Conservation (phyloP, 2,113 vertebrate species). For the Archilochus colubris region DNA sequence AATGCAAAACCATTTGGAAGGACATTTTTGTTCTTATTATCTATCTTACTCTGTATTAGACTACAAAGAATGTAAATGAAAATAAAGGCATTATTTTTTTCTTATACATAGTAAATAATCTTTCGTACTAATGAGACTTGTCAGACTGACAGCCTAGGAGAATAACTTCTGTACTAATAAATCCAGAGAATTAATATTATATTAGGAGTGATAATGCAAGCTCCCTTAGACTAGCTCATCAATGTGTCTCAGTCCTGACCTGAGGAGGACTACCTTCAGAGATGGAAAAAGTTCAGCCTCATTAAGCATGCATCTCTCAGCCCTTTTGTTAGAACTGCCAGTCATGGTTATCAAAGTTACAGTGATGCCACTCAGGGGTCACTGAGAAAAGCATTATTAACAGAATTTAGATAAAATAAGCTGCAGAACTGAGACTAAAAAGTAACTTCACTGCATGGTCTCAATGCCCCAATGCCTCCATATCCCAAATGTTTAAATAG, state of each 20-base stretch:
- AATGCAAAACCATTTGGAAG: not conserved
- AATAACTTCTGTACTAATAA: not conserved
- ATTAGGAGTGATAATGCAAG: not conserved
- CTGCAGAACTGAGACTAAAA: not conserved
- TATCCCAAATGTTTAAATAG: not conserved
- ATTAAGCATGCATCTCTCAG: not conserved
- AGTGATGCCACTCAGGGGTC: not conserved
- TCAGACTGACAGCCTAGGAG: not conserved
- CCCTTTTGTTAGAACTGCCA: conserved; percentile 1
- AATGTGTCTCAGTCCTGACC: not conserved
- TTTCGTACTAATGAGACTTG: not conserved
- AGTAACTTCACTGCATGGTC: not conserved
- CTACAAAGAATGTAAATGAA: not conserved
- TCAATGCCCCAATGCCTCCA: not conserved
- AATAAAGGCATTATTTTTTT: not conserved
- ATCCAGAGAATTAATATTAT: not conserved
- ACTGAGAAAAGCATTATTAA: not conserved
- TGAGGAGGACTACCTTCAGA: not conserved
- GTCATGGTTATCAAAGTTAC: not conserved
- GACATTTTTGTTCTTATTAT: not conserved
- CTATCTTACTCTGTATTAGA: not conserved
- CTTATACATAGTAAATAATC: not conserved
- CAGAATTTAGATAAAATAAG: conserved; percentile 8
- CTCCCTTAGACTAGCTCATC: not conserved
- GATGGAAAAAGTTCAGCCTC: not conserved